phyloP scores from a whole-genome alignment of 2,113 vertebrate genomes.

The Gambusia affinis region DNA sequence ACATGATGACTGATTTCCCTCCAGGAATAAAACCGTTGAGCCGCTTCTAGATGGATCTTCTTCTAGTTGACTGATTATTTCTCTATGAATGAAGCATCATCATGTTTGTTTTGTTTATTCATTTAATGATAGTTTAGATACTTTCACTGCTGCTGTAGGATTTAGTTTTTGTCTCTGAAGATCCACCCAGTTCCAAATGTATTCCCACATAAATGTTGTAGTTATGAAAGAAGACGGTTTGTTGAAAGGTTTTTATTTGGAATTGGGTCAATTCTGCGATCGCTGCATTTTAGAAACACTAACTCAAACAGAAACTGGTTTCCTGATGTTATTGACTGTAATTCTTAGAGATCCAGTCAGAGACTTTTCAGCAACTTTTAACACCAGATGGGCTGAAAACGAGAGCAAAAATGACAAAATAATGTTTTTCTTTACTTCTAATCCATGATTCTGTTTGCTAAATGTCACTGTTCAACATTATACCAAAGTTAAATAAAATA shows the following conservation, averaged over 20 bases:
- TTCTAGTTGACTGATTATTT: not conserved
- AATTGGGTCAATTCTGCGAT: not conserved
- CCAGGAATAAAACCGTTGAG: conserved; percentile 1
- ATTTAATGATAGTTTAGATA: not conserved
- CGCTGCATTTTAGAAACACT: conserved; percentile 12
- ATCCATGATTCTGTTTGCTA: not conserved
- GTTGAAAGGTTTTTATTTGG: conserved; percentile 18
- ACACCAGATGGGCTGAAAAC: too few relatives aligned
- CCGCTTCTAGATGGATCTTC: not conserved
- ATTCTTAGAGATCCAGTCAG: conserved; percentile 40
- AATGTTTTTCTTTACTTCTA: not conserved
- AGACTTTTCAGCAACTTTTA: conserved; percentile 4
- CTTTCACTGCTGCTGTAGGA: not conserved
- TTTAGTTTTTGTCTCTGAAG: not conserved
- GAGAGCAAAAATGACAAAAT: not conserved
- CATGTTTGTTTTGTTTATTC: conserved; percentile 4
- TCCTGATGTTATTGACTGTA: not conserved
- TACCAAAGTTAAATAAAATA: not conserved
- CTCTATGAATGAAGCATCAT: not conserved
- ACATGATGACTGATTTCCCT: conserved; percentile 4
- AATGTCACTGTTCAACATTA: not conserved
- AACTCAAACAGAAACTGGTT: not conserved
- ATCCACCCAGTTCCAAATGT: conserved; percentile 15
- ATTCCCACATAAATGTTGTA: not conserved
- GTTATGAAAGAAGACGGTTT: not conserved